Evolutionary conservation across 2,797 vertebrate species (phyloP).

Genomic region (Neosalanx taihuensis): DNA sequence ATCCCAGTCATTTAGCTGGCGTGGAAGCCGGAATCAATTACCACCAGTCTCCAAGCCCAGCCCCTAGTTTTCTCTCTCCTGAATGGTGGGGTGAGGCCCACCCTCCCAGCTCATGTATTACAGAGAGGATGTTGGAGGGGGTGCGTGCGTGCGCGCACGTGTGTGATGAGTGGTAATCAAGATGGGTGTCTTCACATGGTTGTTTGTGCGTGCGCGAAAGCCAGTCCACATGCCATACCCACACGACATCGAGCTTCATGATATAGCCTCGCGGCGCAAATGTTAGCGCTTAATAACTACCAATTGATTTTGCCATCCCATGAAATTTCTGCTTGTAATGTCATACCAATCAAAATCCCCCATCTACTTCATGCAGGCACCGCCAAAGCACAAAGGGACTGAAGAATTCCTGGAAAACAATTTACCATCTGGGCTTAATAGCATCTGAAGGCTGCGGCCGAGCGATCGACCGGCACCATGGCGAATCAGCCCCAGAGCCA

Average conservation of each 20-base stretch:
- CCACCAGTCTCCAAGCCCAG: constrained; percentile 21
- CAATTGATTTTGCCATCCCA: constrained; percentile 17
- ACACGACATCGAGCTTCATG: too few species aligned
- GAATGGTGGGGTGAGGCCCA: background rate
- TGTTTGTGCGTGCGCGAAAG: too few species aligned
- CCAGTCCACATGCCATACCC: too few species aligned
- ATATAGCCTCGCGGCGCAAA: background rate
- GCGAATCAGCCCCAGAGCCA: constrained; percentile 34
- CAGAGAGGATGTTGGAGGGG: background rate
- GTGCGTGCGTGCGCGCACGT: too few species aligned
- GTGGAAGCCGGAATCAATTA: constrained; percentile 65
- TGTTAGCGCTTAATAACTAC: background rate
- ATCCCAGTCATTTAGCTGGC: constrained; percentile 58
- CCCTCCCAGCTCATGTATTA: background rate
- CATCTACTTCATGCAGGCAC: constrained; percentile 1
- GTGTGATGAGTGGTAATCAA: background rate
- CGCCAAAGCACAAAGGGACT: constrained; percentile 20
- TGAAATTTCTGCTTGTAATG: constrained; percentile 6
- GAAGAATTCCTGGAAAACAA: constrained; percentile 45
- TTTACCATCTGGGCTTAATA: constrained; percentile 59
- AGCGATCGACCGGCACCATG: constrained; percentile 35
- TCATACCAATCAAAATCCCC: background rate
- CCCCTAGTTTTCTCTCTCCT: constrained; percentile 21
- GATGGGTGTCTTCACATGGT: too few species aligned
- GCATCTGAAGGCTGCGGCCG: constrained; percentile 38